phyloP scores from a whole-genome alignment of 2,888 invertebrate species.

The Mesoligia furuncula region DNA sequence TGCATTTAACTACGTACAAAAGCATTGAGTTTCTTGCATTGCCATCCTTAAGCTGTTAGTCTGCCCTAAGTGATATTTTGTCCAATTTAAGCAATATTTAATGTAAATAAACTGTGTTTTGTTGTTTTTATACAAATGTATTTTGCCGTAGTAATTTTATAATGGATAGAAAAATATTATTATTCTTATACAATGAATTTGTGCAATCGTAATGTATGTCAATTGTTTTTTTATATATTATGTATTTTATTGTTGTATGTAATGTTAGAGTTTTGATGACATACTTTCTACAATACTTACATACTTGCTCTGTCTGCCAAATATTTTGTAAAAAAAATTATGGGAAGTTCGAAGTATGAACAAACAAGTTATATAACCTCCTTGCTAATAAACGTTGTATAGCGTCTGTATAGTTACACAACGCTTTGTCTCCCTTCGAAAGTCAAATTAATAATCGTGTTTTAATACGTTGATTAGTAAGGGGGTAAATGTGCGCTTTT shows the following conservation, averaged over 20 bases:
- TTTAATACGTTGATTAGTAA: no score
- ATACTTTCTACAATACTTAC: slow-evolving; percentile 17
- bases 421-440: no score
- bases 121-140: slow-evolving; percentile 52
- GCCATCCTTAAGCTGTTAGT: slow-evolving; percentile 60
- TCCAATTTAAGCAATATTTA: slow-evolving; percentile 60
- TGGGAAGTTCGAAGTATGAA: background rate
- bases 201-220: slow-evolving; percentile 49
- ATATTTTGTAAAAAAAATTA: slow-evolving; percentile 4
- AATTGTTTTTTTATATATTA: slow-evolving; percentile 38
- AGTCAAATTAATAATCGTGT: no score
- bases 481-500: no score
- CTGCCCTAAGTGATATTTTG: slow-evolving; percentile 69
- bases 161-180: slow-evolving; percentile 30
- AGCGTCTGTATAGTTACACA: no score
- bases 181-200: slow-evolving; percentile 48
- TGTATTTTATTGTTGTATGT: slow-evolving; percentile 25
- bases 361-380: background rate
- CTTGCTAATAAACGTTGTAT: no score
- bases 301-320: slow-evolving; percentile 42
- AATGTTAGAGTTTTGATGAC: slow-evolving; percentile 26
- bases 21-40: slow-evolving; percentile 75
- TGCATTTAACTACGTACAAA: slow-evolving; percentile 85
- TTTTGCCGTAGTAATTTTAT: slow-evolving; percentile 41
- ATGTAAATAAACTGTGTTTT: slow-evolving; percentile 49